These are phyloP conservation scores for Pachycephus smyrnensis DNA, from an alignment of 2,888 invertebrate genomes.

Conservation along the genomic window DNA sequence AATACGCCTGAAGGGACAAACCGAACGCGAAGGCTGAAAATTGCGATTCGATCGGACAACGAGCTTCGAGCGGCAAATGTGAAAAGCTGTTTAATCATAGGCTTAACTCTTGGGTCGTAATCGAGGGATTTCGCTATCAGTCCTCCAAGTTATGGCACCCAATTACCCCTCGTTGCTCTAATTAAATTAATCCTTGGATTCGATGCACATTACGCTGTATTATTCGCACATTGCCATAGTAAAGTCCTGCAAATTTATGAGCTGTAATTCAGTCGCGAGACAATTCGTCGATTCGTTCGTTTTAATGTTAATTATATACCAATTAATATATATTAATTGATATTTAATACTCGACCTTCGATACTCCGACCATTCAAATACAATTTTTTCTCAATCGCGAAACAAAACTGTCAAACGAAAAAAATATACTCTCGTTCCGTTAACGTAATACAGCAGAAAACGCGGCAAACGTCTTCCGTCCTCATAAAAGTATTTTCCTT, in stretches of 20 bases:
- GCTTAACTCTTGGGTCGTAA: constrained; percentile 19
- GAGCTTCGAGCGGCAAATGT: neutral
- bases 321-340: no score
- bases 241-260: neutral
- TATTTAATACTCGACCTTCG: neutral
- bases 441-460: neutral
- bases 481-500: neutral
- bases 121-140: constrained; percentile 22
- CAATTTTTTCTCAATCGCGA: neutral
- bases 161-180: constrained; percentile 34
- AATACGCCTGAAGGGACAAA: no score
- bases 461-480: neutral
- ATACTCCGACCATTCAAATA: neutral
- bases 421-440: neutral
- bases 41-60: neutral
- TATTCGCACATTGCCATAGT: constrained; percentile 15
- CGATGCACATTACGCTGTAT: constrained; percentile 17
- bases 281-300: neutral
- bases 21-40: neutral
- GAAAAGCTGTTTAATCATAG: constrained; percentile 22
- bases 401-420: neutral
- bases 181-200: constrained; percentile 33
- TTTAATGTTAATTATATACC: neutral
- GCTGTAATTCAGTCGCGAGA: neutral
- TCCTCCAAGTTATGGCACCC: constrained; percentile 26